Evolutionary conservation across 2,888 invertebrate species (phyloP).

Genomic region (Hydropsyche betteni): DNA sequence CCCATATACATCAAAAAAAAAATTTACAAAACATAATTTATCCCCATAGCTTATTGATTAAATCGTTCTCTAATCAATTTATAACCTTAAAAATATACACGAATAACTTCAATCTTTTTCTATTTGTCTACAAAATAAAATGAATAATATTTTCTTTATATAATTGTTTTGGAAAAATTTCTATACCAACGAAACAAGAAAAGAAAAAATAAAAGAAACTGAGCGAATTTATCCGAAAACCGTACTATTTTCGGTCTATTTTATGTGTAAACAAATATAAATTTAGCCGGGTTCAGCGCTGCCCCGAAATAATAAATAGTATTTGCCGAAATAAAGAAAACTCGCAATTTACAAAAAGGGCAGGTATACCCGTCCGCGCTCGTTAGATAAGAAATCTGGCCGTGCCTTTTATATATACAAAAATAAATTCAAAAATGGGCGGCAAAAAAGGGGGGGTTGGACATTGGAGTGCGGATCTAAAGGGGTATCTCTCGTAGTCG

Average conservation of each 20-base stretch:
- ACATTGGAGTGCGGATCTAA: not conserved
- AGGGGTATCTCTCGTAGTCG: not conserved
- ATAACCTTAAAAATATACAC: too few relatives aligned
- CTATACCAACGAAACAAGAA: not conserved
- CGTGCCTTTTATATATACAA: not conserved
- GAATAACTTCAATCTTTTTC: too few relatives aligned
- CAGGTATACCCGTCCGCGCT: slow-evolving; percentile 18
- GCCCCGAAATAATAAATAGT: slow-evolving; percentile 16
- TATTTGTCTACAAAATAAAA: too few relatives aligned
- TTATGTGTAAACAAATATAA: too few relatives aligned
- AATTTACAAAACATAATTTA: too few relatives aligned
- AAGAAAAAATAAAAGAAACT: slow-evolving; percentile 4
- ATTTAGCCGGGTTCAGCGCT: not conserved
- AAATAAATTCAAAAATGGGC: slow-evolving; percentile 1
- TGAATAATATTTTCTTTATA: too few relatives aligned
- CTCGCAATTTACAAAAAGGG: slow-evolving; percentile 27
- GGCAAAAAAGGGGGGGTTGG: not conserved
- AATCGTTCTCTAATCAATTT: too few relatives aligned
- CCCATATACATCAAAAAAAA: too few relatives aligned
- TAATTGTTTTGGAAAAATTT: too few relatives aligned
- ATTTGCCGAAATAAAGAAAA: slow-evolving; percentile 29
- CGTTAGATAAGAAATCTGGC: slow-evolving; percentile 29
- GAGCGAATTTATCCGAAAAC: not conserved
- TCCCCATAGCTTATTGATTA: too few relatives aligned
- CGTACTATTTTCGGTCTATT: too few relatives aligned